A percentile compares a stretch with the other conserved stretches of the same genome.
phyloP scores from a whole-genome alignment of 2,113 vertebrate species.

The Lamprotornis superbus region DNA sequence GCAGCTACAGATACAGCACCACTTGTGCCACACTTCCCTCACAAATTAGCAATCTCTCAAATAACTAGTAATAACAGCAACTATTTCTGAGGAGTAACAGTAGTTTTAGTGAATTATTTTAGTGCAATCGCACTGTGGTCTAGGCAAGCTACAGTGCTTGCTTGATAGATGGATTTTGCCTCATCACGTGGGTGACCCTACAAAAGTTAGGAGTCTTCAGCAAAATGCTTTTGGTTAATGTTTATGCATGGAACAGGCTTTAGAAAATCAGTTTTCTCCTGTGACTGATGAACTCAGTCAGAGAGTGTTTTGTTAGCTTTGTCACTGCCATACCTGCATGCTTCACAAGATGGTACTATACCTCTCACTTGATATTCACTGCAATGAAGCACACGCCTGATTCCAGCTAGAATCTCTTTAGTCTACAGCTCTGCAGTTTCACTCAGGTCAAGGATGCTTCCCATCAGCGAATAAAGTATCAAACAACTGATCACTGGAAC shows the following conservation, averaged over 20 bases:
- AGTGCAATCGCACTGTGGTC: accelerated
- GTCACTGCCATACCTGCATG: neutral
- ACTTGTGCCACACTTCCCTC: accelerated
- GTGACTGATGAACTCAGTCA: neutral
- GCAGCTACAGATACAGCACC: neutral
- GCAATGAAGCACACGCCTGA: neutral
- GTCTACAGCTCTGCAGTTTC: neutral
- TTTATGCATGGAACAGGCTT: neutral
- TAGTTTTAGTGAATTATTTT: neutral
- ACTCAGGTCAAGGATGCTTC: neutral
- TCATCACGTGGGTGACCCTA: neutral
- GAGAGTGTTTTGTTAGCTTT: neutral
- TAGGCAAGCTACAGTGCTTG: neutral
- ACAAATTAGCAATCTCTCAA: neutral
- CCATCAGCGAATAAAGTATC: neutral
- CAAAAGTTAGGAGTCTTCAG: neutral
- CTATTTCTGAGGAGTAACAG: neutral
- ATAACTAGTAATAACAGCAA: neutral
- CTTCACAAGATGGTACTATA: neutral
- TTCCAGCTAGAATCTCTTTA: neutral
- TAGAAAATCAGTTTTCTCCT: neutral
- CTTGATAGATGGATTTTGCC: neutral
- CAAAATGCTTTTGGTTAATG: neutral
- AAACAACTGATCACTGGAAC: neutral
- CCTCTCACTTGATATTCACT: neutral